Evolutionary conservation across 2,888 invertebrate species (phyloP).

Genomic region (Phrixothrix hirtus): DNA sequence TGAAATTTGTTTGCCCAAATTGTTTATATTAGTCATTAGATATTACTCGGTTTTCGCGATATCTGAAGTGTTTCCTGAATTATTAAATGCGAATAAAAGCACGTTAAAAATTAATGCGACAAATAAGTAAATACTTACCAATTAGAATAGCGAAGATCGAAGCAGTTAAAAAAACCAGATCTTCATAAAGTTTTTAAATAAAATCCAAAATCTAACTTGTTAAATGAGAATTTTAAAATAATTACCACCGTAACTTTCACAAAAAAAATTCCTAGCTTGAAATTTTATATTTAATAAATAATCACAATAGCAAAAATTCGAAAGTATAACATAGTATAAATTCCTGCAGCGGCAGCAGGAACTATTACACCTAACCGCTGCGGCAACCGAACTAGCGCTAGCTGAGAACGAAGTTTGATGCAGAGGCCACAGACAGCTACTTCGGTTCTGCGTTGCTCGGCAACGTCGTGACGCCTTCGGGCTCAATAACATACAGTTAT

Average conservation of each 20-base stretch:
- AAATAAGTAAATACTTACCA: background rate
- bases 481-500: conserved; percentile 25
- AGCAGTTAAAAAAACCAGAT: no score
- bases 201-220: no score
- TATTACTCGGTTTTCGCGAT: no score
- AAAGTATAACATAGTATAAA: no score
- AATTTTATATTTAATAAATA: no score
- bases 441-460: conserved; percentile 28
- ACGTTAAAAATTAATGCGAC: background rate
- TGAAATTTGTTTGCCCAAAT: no score
- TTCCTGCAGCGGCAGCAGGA: conserved; percentile 6
- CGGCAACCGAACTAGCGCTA: background rate
- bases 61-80: no score
- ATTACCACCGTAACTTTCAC: no score
- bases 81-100: background rate
- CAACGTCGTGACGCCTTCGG: conserved; percentile 36
- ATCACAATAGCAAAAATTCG: no score
- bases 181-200: no score
- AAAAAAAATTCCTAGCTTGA: background rate
- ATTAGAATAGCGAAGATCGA: background rate
- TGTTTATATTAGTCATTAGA: no score
- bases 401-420: background rate
- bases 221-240: no score
- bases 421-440: background rate
- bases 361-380: background rate